Evolutionary conservation across 2,888 invertebrate species (phyloP).

Genomic region (Nyleta sp.): DNA sequence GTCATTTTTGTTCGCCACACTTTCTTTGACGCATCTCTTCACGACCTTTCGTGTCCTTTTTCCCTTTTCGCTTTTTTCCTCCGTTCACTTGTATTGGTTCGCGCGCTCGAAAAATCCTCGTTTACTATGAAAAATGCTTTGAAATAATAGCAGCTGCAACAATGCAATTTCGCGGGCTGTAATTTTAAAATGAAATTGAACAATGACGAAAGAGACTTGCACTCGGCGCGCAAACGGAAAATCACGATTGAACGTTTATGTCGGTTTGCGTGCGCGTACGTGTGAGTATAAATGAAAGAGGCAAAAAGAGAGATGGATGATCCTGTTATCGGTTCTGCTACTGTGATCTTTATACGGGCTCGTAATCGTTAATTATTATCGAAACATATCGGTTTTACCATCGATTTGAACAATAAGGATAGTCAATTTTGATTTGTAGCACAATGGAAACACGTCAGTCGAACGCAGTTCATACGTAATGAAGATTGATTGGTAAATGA

Average conservation of each 20-base stretch:
- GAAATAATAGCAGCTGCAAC: constrained; percentile 51
- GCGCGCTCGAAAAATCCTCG: constrained; percentile 26
- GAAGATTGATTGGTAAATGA: too few relatives aligned
- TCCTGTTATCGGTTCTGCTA: constrained; percentile 30
- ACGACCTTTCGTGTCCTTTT: constrained; percentile 3
- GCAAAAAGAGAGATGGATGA: constrained; percentile 17
- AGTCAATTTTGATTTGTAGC: constrained; percentile 35
- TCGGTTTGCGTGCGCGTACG: constrained; percentile 17
- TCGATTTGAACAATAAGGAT: constrained; percentile 26
- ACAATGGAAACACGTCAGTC: constrained; percentile 30
- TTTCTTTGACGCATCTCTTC: constrained; percentile 23
- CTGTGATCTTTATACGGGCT: constrained; percentile 28
- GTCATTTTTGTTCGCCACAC: constrained; percentile 18
- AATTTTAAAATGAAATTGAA: constrained; percentile 63
- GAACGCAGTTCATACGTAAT: constrained; percentile 13
- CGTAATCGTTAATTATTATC: constrained; percentile 46
- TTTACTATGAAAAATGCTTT: constrained; percentile 42
- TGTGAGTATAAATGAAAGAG: constrained; percentile 22
- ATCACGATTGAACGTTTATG: constrained; percentile 43
- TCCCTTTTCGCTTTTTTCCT: constrained; percentile 2
- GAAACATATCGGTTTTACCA: constrained; percentile 28
- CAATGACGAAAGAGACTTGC: constrained; percentile 47
- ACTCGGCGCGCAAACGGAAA: constrained; percentile 26
- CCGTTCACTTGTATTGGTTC: constrained; percentile 9
- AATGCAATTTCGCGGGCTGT: constrained; percentile 57